phyloP scores from a whole-genome alignment of 2,113 vertebrate species.

The mouse (Mus musculus) region DNA sequence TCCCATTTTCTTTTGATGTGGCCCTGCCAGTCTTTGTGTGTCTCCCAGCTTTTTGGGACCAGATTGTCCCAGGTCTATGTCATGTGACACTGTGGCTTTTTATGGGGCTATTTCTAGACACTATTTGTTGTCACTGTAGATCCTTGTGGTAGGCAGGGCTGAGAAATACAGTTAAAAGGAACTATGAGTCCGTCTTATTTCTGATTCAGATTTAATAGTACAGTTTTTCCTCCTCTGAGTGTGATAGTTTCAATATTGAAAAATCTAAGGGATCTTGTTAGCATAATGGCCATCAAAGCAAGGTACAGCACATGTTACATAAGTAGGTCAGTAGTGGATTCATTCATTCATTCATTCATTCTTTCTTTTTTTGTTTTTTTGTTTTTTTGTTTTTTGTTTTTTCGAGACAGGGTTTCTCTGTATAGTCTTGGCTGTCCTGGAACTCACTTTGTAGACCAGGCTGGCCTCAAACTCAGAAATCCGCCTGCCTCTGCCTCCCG shows the following conservation, averaged over 20 bases:
- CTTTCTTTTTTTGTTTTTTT: too few species aligned
- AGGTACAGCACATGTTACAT: not conserved
- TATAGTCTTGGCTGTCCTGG: too few species aligned
- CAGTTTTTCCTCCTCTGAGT: not conserved
- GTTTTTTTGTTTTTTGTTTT: too few species aligned
- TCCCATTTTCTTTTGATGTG: not conserved
- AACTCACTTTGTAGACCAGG: too few species aligned
- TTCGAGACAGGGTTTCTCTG: too few species aligned
- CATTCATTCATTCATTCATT: too few species aligned
- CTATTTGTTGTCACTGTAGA: not conserved
- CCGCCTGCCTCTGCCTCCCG: too few species aligned
- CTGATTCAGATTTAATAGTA: not conserved
- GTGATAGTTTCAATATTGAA: not conserved
- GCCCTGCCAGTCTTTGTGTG: not conserved
- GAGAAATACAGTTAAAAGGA: not conserved
- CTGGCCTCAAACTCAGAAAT: too few species aligned
- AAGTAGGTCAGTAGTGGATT: not conserved
- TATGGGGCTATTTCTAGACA: conserved; percentile 36
- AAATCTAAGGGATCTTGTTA: not conserved
- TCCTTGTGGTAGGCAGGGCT: not conserved
- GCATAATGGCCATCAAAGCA: not conserved
- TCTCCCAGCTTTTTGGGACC: not conserved
- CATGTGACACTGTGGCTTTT: not conserved
- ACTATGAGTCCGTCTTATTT: conserved; percentile 29
- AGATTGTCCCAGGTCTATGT: not conserved